These are phyloP conservation scores for Microplitis mediator DNA, from an alignment of 1,140 invertebrate species.

Conservation along the genomic window DNA sequence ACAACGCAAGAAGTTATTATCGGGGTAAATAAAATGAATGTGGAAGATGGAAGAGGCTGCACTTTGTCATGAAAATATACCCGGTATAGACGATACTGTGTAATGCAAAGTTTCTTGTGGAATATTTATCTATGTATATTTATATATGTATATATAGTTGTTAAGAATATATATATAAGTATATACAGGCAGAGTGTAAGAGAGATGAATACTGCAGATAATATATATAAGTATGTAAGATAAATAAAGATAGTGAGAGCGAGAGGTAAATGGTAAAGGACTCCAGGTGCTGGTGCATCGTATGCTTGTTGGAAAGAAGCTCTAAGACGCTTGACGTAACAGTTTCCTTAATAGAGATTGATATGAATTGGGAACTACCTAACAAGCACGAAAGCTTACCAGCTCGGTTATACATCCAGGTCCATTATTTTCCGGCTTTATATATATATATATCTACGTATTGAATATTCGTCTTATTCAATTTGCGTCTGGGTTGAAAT, in stretches of 20 bases:
- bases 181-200: no score
- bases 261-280: not conserved
- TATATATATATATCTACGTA: not conserved
- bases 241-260: not conserved
- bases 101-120: no score
- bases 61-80: not conserved
- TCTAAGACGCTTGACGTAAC: slow-evolving; percentile 17
- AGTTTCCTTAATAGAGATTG: slow-evolving; percentile 26
- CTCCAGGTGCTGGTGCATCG: slow-evolving; percentile 11
- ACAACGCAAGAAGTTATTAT: not conserved
- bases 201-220: no score
- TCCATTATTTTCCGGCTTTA: slow-evolving; percentile 16
- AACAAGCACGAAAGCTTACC: slow-evolving; percentile 15
- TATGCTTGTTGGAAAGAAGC: slow-evolving; percentile 5
- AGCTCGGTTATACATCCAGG: not conserved
- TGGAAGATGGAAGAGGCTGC: not conserved
- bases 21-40: not conserved
- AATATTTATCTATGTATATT: no score
- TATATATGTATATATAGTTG: no score
- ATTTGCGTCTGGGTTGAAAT: no score
- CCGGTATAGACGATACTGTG: not conserved
- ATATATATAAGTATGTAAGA: not conserved
- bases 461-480: no score
- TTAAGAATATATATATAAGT: no score
- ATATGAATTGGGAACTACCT: slow-evolving; percentile 26